These are phyloP conservation scores for Corvus cornix DNA, from an alignment of 2,113 vertebrate species.

Conservation along the genomic window DNA sequence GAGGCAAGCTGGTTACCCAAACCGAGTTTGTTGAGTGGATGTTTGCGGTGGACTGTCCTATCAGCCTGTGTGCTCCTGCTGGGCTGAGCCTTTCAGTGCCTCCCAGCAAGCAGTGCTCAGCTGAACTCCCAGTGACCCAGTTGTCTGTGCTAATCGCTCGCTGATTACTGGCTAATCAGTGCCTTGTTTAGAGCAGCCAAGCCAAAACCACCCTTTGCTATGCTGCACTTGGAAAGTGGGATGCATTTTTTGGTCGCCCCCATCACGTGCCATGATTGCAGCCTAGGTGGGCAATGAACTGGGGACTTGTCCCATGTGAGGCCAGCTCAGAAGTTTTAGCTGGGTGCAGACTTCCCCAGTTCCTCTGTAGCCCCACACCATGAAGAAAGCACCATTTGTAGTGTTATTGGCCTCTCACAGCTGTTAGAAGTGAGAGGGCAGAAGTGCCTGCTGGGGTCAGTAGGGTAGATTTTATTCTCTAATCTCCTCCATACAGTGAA, in stretches of 20 bases:
- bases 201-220: slow-evolving; percentile 70
- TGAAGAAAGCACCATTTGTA: neutral
- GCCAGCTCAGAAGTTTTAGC: neutral
- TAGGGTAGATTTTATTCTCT: neutral
- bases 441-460: too few species aligned
- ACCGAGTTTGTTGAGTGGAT: neutral
- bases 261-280: neutral
- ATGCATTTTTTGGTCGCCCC: slow-evolving; percentile 24
- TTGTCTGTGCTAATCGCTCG: slow-evolving; percentile 71
- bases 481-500: rapidly evolving
- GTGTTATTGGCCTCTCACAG: rapidly evolving
- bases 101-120: slow-evolving; percentile 45
- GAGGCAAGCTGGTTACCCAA: neutral
- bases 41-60: neutral
- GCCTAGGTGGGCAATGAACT: neutral
- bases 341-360: neutral
- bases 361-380: neutral
- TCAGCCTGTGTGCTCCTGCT: neutral
- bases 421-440: rapidly evolving
- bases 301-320: neutral
- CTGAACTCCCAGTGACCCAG: slow-evolving; percentile 76
- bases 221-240: slow-evolving; percentile 47
- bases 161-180: slow-evolving; percentile 79
- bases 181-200: slow-evolving; percentile 69
- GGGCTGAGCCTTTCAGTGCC: slow-evolving; percentile 29